Percentiles rank a stretch among this genome's conserved stretches.
Conservation (phyloP, 2,888 invertebrate genomes). For the Machimus rusticus region DNA sequence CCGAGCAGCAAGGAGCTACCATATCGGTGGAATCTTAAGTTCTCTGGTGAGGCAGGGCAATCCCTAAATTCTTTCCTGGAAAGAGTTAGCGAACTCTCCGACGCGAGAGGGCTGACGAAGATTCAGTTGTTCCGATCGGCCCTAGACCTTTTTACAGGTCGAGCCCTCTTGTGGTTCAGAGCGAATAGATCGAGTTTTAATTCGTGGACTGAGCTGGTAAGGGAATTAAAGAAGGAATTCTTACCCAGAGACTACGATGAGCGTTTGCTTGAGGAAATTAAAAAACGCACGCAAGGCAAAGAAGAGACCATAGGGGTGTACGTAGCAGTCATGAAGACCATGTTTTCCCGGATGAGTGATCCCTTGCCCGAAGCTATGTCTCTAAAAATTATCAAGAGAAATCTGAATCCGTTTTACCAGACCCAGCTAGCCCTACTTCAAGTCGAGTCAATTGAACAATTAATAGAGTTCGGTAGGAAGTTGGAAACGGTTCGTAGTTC, state of each 20-base stretch:
- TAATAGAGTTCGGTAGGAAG: neutral
- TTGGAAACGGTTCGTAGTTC: neutral
- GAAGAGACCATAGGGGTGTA: neutral
- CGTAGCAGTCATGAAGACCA: neutral
- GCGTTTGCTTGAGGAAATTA: neutral
- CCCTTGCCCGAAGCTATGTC: neutral
- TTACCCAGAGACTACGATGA: neutral
- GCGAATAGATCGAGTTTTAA: neutral
- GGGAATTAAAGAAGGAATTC: neutral
- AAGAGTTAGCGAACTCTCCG: neutral
- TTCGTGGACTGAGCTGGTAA: neutral
- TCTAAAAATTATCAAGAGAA: neutral
- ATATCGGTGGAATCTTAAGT: neutral
- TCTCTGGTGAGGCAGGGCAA: neutral
- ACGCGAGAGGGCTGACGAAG: neutral
- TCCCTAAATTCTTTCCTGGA: neutral
- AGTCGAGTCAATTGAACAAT: neutral
- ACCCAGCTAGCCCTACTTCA: neutral
- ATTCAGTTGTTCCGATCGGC: neutral
- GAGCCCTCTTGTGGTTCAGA: neutral
- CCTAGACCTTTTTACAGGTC: neutral
- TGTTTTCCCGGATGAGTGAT: neutral
- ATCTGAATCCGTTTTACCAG: neutral
- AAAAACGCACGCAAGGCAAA: neutral
- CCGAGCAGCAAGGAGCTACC: neutral